These are phyloP conservation scores for Heliothis subflexa DNA, from an alignment of 1,140 invertebrate genomes.

Conservation along the genomic window DNA sequence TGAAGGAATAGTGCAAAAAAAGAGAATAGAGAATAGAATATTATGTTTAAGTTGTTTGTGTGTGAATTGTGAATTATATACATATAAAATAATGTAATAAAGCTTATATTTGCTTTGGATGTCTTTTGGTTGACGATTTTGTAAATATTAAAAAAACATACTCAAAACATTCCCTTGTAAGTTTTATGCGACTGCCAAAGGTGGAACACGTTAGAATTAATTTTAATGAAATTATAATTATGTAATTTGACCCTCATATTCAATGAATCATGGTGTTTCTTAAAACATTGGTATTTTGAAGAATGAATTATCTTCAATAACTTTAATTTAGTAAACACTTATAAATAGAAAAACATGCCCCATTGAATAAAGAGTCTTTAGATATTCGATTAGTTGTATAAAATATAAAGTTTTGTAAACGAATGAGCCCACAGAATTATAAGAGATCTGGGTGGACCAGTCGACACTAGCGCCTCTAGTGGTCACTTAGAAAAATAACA, in stretches of 20 bases:
- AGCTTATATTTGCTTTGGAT: neutral
- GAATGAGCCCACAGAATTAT: neutral
- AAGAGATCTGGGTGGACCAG: too few relatives aligned
- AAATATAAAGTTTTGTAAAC: constrained; percentile 24
- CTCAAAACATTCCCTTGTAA: constrained; percentile 31
- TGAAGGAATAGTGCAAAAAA: neutral
- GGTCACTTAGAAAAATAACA: too few relatives aligned
- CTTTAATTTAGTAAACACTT: too few relatives aligned
- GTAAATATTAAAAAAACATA: constrained; percentile 24
- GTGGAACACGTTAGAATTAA: neutral
- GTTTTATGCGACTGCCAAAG: constrained; percentile 2
- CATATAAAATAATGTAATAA: neutral
- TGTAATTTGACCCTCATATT: neutral
- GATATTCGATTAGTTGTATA: constrained; percentile 4
- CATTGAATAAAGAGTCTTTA: constrained; percentile 19
- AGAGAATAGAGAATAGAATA: too few relatives aligned
- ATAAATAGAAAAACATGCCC: neutral
- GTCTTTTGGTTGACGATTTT: neutral
- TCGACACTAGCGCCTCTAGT: too few relatives aligned
- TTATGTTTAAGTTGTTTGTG: neutral
- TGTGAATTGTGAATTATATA: neutral
- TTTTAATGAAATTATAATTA: constrained; percentile 1
- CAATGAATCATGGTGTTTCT: neutral
- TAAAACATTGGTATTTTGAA: neutral
- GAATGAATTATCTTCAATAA: too few relatives aligned